Evolutionary conservation across 1,140 invertebrate genomes (phyloP).

Genomic region (Aphelinus certus): DNA sequence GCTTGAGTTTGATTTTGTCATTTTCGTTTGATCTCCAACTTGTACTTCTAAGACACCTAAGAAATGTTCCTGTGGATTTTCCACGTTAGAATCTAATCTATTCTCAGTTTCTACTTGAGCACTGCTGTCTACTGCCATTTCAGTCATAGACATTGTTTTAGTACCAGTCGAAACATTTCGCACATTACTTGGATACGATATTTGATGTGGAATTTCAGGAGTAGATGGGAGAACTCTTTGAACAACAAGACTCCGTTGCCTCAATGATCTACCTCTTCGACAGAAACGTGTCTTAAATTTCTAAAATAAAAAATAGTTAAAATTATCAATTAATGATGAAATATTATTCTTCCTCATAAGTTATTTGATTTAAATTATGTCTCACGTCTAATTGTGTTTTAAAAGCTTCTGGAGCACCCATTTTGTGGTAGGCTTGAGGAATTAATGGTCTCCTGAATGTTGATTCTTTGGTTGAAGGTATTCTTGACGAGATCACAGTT

Average conservation of each 20-base stretch:
- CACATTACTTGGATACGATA: constrained; percentile 36
- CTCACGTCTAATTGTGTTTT: constrained; percentile 69
- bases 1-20: constrained; percentile 61
- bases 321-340: background rate
- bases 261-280: constrained; percentile 64
- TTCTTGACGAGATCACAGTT: constrained; percentile 61
- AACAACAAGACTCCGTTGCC: constrained; percentile 69
- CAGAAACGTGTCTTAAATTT: constrained; percentile 64
- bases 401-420: constrained; percentile 63
- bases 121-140: constrained; percentile 36
- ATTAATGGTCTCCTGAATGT: constrained; percentile 62
- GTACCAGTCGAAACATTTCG: constrained; percentile 41
- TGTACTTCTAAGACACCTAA: constrained; percentile 47
- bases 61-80: constrained; percentile 47
- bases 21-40: constrained; percentile 45
- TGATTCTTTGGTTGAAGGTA: constrained; percentile 59
- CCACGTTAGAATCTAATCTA: constrained; percentile 26
- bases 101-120: constrained; percentile 27
- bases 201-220: constrained; percentile 54
- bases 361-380: constrained; percentile 9
- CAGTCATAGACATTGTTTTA: constrained; percentile 37
- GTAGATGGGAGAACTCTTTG: constrained; percentile 69
- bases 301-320: constrained; percentile 42
- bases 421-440: constrained; percentile 61
- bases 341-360: background rate